A percentile compares a stretch with the other conserved stretches of the same genome.
Evolutionary conservation across 2,113 vertebrate genomes (phyloP).

Genomic region (Mormyrus iriodes): DNA sequence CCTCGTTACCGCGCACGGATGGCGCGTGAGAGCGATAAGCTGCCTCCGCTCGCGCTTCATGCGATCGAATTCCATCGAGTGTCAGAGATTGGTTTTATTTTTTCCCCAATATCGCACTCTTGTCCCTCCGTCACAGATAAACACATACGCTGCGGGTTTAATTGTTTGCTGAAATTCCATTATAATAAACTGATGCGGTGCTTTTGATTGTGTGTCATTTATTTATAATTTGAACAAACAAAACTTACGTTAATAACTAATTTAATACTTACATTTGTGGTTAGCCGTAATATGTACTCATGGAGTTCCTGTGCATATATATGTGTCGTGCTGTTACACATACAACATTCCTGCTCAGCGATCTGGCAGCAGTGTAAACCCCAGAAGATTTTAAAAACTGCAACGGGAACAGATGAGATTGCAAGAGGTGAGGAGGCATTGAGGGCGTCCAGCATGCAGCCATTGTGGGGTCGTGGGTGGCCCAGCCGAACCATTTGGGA

Average conservation of each 20-base stretch:
- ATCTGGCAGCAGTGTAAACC: not conserved
- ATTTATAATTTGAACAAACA: not conserved
- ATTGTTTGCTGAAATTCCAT: conserved; percentile 11
- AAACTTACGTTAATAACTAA: not conserved
- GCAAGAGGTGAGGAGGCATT: not conserved
- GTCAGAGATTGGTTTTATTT: conserved; percentile 9
- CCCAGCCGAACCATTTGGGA: not conserved
- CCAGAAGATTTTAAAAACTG: not conserved
- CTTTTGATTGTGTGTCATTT: not conserved
- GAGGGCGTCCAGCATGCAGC: not conserved
- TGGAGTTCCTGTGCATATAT: not conserved
- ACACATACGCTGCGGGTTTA: not conserved
- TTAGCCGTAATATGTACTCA: not conserved
- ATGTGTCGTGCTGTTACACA: not conserved
- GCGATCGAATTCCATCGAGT: not conserved
- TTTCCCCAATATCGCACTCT: not conserved
- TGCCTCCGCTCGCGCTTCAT: not conserved
- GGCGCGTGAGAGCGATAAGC: not conserved
- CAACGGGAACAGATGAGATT: not conserved
- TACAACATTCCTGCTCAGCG: not conserved
- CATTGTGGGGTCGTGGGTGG: not conserved
- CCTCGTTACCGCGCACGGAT: not conserved
- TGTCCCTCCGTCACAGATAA: not conserved
- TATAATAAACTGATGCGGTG: conserved; percentile 1
- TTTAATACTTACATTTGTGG: not conserved